Conservation (phyloP, 2,797 vertebrate genomes). For the Tragopan temminckii region DNA sequence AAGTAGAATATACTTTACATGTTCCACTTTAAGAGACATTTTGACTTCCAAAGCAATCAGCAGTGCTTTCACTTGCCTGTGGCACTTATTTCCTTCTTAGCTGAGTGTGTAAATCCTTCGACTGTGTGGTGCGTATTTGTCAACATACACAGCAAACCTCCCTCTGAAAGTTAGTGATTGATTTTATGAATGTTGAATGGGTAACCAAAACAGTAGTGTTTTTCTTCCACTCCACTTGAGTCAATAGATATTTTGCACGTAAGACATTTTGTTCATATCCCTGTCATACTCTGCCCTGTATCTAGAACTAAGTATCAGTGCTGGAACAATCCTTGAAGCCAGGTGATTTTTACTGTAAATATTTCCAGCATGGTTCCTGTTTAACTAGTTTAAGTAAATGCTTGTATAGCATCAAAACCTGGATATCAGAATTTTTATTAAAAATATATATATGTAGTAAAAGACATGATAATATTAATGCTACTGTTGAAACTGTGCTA, state of each 20-base stretch:
- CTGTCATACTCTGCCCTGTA: slow-evolving; percentile 13
- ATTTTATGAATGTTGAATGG: background rate
- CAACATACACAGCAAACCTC: background rate
- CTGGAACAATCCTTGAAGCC: slow-evolving; percentile 40
- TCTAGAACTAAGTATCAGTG: slow-evolving; percentile 13
- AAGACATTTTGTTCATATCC: slow-evolving; percentile 23
- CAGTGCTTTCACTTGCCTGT: background rate
- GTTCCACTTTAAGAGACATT: background rate
- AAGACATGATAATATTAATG: background rate
- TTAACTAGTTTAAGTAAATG: slow-evolving; percentile 42
- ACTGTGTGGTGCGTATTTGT: background rate
- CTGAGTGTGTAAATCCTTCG: background rate
- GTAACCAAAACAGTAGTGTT: background rate
- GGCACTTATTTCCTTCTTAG: background rate
- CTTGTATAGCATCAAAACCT: slow-evolving; percentile 15
- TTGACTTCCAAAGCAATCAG: background rate
- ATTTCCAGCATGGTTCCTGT: background rate
- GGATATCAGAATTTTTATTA: background rate
- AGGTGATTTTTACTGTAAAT: slow-evolving; percentile 64
- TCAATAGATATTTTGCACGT: slow-evolving; percentile 9
- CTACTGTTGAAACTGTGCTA: background rate
- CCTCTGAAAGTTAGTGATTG: fast-evolving
- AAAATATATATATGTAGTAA: background rate
- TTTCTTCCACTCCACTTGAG: background rate
- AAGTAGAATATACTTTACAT: background rate